Evolutionary conservation across 2,797 vertebrate species (phyloP), one percentile per base, ranked within the genome.

Genomic region (Sus cebifrons): DNA sequence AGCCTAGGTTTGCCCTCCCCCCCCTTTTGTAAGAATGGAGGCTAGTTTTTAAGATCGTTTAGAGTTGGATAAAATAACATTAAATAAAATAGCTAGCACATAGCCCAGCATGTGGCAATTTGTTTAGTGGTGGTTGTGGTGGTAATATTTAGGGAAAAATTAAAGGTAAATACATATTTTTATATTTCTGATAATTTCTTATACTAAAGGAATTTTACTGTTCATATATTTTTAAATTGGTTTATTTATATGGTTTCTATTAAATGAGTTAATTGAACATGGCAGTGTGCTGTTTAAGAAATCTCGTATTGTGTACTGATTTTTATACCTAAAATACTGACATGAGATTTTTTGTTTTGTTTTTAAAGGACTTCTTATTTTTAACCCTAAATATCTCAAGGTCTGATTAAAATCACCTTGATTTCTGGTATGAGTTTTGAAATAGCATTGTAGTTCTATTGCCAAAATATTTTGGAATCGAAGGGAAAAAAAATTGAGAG

Each of bases 361-460:
- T 85, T 79, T 86, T 68, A 68, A 90, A 67, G 27, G 65, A 25
- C 17, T 62, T 87, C 17, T 62, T 87, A 52, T 49, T 40, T 86
- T 75, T 44, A 32, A 49, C 44, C 44, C 20, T 60, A n/a, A 52
- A 58, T 65, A 11, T 93, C 90, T 71, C 15, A 62, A 89, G n/a
- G 52, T 27, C 18, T 82, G 40, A 27, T 75, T 96, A 17, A 77
- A 82, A 62, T 56, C 60, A 20, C 54, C 27, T 56, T 68, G 2
- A 25, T 86, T 75, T 75, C 36, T 90, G 77, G 73, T 52, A 5
- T 84, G 27, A 58, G 44, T 90, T 95, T 95, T 71, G 32, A 85
- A 81, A 90, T 90, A 29, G n/a, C 36, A 79, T 65, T 92, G 27
- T 89, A 62, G n/a, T 75, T 77, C 52, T 86, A 3, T 91, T 93